Evolutionary conservation across 2,113 vertebrate genomes (phyloP), one percentile per base, ranked within the genome.

Genomic region (Casuarius casuarius): DNA sequence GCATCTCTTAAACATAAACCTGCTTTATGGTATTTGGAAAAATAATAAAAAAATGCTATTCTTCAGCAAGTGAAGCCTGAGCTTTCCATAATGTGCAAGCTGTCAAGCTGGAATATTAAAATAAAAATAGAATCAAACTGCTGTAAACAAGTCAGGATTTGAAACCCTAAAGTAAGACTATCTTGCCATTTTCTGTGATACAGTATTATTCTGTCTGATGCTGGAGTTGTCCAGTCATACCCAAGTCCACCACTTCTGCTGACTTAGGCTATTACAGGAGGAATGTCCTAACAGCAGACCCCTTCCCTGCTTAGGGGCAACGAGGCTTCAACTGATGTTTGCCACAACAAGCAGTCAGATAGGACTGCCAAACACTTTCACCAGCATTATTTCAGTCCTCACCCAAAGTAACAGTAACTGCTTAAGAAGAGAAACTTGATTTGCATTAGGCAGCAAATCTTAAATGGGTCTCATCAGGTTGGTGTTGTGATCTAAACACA

Each of bases 1-100:
- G 14, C 25, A 91, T 96, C 61, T 97, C 94, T 97, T 68, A 91
- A 85, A 42, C 22, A 61, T 51, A 87, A 56, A 51, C 15, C 51
- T 38, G 33, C 15, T 75, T 72, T 90, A 74, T 54, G 67, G 7
- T 77, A 40, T 40, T 84, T 58, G 19, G 16, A 58, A 83, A 89
- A 46, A 56, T 71, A 29, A 62, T 78, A 21, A 42, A 59, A 46
- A 58, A 96, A 75, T 84, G 7, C 31, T 76, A 0, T 78, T 90
- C 20, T 78, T 61, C 49, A 86, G 52, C 52, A 84, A 51, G 58
- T 72, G 52, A 94, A 88, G 20, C 15, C 54, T 35, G 13, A 70
- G 19, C 22, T 73, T 74, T 88, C n/a, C 15, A 9, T 13, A 29
- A 15, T 23, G n/a, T 29, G 12, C 33, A 59, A 77, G 25, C 48